A percentile compares a stretch with the other conserved stretches of the same genome.
These are phyloP conservation scores for Leptonema lineaticorne DNA, from an alignment of 1,140 invertebrate species.

Conservation along the genomic window DNA sequence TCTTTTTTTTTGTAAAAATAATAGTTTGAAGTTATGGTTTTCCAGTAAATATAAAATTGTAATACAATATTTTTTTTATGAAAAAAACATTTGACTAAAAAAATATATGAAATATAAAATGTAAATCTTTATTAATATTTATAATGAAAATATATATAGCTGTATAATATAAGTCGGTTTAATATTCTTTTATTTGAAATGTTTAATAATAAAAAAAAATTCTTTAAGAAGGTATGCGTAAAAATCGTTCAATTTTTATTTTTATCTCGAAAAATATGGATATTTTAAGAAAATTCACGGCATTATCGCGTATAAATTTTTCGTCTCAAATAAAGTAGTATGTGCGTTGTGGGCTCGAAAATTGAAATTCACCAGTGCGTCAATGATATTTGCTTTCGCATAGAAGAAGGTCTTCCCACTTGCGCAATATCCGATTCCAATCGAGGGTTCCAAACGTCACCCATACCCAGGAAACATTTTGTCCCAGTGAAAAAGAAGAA, in stretches of 20 bases:
- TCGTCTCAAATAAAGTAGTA: neutral
- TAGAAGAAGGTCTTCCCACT: neutral
- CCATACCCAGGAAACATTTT: neutral
- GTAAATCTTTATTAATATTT: too few relatives aligned
- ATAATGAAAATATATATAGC: too few relatives aligned
- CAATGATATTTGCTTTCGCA: constrained; percentile 10
- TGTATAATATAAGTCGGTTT: too few relatives aligned
- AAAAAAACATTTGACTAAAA: too few relatives aligned
- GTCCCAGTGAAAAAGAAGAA: neutral
- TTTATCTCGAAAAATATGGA: neutral
- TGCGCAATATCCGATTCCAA: constrained; percentile 16
- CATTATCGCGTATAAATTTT: neutral
- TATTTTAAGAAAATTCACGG: neutral
- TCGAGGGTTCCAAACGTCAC: neutral
- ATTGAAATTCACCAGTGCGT: constrained; percentile 9
- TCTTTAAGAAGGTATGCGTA: neutral
- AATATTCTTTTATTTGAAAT: neutral
- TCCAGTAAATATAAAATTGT: too few relatives aligned
- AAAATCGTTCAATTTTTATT: neutral
- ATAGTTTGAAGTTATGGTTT: too few relatives aligned
- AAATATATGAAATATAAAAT: too few relatives aligned
- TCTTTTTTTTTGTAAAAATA: too few relatives aligned
- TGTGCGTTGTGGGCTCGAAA: neutral
- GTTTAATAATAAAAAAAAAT: neutral
- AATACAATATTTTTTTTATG: too few relatives aligned